Percentiles rank a stretch among this genome's conserved stretches.
phyloP scores from a whole-genome alignment of 2,113 vertebrate genomes.

The Jacana jacana region DNA sequence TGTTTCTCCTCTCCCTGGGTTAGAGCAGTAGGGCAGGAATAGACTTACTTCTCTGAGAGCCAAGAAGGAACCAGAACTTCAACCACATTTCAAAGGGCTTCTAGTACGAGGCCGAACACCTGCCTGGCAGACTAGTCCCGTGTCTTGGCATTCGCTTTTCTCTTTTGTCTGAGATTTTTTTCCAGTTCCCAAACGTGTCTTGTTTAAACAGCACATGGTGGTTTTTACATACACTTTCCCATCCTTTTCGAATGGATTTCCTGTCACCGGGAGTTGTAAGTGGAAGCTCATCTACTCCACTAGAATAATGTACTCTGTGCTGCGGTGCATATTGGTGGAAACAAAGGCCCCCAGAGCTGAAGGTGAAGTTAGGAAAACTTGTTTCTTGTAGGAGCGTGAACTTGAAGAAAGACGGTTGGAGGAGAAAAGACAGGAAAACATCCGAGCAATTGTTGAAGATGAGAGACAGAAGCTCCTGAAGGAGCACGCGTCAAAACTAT shows the following conservation, averaged over 20 bases:
- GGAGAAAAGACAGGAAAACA: constrained; percentile 73
- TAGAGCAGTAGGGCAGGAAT: background rate
- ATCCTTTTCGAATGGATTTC: background rate
- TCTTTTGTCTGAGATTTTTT: background rate
- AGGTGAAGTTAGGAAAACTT: background rate
- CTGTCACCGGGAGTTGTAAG: background rate
- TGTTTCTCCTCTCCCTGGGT: background rate
- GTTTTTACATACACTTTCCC: background rate
- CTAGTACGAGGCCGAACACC: background rate
- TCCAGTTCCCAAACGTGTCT: background rate
- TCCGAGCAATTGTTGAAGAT: constrained; percentile 86
- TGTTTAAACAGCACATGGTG: background rate
- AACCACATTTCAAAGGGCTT: background rate
- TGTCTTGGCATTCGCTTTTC: background rate
- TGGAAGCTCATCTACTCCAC: background rate
- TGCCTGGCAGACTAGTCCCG: background rate
- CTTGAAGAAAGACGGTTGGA: constrained; percentile 80
- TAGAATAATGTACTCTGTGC: background rate
- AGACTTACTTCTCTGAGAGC: background rate
- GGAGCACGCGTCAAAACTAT: constrained; percentile 83
- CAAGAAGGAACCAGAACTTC: background rate
- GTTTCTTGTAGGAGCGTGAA: constrained; percentile 78
- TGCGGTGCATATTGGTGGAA: background rate
- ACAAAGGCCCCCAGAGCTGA: background rate
- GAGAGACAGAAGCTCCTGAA: constrained; percentile 89